These are phyloP conservation scores for Corythaeola cristata DNA, from an alignment of 2,113 vertebrate genomes.

Conservation along the genomic window DNA sequence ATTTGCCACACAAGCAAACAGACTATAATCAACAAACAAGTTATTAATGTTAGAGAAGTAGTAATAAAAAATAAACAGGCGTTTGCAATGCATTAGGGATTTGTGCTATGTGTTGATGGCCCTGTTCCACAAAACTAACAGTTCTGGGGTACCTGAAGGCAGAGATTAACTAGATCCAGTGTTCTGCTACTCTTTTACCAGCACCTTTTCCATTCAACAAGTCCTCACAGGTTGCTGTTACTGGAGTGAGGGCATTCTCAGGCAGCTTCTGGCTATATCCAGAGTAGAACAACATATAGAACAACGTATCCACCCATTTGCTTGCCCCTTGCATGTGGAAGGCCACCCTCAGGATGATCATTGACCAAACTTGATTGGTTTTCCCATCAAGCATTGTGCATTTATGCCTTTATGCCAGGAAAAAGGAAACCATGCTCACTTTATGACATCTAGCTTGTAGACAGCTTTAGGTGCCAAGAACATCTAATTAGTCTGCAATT, in stretches of 20 bases:
- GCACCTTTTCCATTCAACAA: background rate
- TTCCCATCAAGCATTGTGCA: background rate
- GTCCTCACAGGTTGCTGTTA: background rate
- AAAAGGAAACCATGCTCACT: background rate
- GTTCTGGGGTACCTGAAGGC: background rate
- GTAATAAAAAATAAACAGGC: background rate
- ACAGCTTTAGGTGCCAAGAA: background rate
- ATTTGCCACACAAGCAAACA: background rate
- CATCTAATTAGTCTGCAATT: background rate
- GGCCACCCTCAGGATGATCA: background rate
- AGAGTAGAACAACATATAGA: background rate
- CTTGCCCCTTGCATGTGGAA: background rate
- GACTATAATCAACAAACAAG: background rate
- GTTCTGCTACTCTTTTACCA: background rate
- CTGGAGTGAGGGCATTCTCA: background rate
- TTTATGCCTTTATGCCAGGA: background rate
- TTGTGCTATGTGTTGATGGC: background rate
- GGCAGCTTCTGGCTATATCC: background rate
- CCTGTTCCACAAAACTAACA: background rate
- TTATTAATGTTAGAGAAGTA: background rate
- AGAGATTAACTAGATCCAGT: background rate
- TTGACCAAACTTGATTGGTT: background rate
- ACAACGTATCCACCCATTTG: background rate
- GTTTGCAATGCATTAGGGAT: background rate
- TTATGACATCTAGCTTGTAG: background rate